Conservation (phyloP, 2,888 invertebrate genomes). For the Smittia sp. region DNA sequence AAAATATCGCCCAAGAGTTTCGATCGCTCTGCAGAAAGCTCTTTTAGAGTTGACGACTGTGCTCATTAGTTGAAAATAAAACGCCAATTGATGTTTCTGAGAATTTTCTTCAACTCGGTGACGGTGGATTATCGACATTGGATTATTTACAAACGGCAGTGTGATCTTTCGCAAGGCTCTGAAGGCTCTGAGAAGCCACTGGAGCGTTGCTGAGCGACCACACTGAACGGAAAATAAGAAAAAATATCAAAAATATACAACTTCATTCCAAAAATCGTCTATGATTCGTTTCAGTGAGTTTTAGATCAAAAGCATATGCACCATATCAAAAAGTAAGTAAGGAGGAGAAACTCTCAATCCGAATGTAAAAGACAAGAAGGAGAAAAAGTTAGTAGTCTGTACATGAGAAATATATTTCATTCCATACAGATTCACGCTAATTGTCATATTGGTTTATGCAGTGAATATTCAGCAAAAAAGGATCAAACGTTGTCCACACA, state of each 20-base stretch:
- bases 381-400: constrained; percentile 15
- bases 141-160: constrained; percentile 5
- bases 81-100: not conserved
- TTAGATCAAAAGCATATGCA: constrained; percentile 34
- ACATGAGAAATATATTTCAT: constrained; percentile 13
- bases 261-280: constrained; percentile 25
- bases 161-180: not conserved
- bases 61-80: not conserved
- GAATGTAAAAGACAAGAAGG: constrained; percentile 13
- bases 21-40: not conserved
- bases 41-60: not conserved
- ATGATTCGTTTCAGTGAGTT: constrained; percentile 23
- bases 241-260: not conserved
- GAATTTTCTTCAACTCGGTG: not conserved
- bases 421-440: constrained; percentile 23
- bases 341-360: not conserved
- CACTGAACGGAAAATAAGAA: not conserved
- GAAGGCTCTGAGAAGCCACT: too few relatives aligned
- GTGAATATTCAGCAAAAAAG: constrained; percentile 6
- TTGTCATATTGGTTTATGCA: not conserved
- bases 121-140: not conserved
- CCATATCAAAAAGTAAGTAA: constrained; percentile 16
- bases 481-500: not conserved
- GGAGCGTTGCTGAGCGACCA: too few relatives aligned
- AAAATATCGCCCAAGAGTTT: not conserved